Percentiles rank a stretch among this genome's conserved stretches.
These are phyloP conservation scores for Coenobita brevimanus DNA, from an alignment of 1,140 invertebrate species.

Conservation along the genomic window DNA sequence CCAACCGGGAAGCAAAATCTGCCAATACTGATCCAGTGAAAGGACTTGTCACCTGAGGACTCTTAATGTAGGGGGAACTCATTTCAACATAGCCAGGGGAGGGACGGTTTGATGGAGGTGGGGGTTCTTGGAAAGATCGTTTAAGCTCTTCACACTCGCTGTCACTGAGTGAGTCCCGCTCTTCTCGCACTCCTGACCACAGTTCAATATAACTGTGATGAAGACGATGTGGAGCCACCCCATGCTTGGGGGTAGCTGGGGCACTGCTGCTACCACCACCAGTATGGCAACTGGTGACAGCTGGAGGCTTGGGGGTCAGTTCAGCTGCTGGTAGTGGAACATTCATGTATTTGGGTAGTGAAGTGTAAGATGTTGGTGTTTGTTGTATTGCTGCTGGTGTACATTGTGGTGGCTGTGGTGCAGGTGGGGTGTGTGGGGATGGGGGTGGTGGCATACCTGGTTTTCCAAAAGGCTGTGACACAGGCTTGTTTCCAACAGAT, in stretches of 20 bases:
- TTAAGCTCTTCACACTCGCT: slow-evolving; percentile 54
- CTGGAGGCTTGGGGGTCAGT: not conserved
- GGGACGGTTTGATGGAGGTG: slow-evolving; percentile 23
- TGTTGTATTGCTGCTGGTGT: no score
- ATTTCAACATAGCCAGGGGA: slow-evolving; percentile 67
- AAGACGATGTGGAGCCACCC: slow-evolving; percentile 1
- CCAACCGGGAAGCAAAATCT: slow-evolving; percentile 56
- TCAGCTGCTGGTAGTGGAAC: slow-evolving; percentile 15
- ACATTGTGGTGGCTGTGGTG: not conserved
- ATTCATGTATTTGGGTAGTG: slow-evolving; percentile 37
- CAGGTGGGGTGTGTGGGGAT: not conserved
- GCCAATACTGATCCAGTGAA: slow-evolving; percentile 61
- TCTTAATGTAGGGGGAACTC: slow-evolving; percentile 64
- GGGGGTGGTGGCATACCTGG: not conserved
- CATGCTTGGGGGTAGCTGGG: slow-evolving; percentile 41
- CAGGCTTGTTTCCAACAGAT: no score
- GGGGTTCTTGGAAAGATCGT: slow-evolving; percentile 53
- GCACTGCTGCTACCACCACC: slow-evolving; percentile 41
- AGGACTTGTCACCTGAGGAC: slow-evolving; percentile 52
- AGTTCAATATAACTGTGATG: slow-evolving; percentile 60
- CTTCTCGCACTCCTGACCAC: slow-evolving; percentile 51
- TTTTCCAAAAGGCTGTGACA: no score
- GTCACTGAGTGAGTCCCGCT: slow-evolving; percentile 58
- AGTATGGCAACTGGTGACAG: not conserved
- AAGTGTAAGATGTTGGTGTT: no score